These are phyloP conservation scores for Chiloscyllium plagiosum DNA, from an alignment of 2,113 vertebrate species.

Conservation along the genomic window DNA sequence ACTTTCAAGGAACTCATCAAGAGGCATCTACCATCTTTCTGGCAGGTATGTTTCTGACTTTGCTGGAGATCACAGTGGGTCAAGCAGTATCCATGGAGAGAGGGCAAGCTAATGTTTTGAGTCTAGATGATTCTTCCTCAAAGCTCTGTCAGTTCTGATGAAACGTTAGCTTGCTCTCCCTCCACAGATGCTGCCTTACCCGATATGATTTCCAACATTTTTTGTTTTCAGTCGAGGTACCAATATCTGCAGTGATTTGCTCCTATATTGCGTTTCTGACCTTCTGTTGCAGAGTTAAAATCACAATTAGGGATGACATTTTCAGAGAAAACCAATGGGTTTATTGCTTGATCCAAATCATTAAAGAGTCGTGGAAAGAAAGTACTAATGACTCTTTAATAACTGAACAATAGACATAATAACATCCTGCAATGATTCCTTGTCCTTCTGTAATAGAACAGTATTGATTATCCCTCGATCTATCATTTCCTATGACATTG, in stretches of 20 bases:
- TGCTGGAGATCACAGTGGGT: too few species aligned
- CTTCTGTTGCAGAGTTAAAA: constrained; percentile 1
- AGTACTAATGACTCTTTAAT: not conserved
- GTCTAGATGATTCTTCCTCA: too few species aligned
- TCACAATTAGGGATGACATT: not conserved
- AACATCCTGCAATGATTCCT: constrained; percentile 1
- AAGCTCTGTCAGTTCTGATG: too few species aligned
- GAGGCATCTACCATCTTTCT: too few species aligned
- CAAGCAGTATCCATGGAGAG: too few species aligned
- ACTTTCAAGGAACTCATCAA: too few species aligned
- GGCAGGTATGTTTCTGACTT: too few species aligned
- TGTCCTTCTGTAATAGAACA: not conserved
- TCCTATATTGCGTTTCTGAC: not conserved
- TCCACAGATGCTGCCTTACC: too few species aligned
- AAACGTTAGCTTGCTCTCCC: too few species aligned
- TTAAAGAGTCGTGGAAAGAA: not conserved
- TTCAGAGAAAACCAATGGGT: not conserved
- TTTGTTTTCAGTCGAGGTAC: too few species aligned
- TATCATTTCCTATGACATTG: not conserved
- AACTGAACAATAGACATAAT: not conserved
- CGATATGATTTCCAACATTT: too few species aligned
- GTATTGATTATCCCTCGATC: not conserved
- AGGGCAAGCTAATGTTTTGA: too few species aligned
- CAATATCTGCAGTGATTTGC: not conserved
- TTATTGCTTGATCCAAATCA: not conserved